Base-by-base conservation (phyloP, 2,797 vertebrate species). In the Coregonus sp. region DNA sequence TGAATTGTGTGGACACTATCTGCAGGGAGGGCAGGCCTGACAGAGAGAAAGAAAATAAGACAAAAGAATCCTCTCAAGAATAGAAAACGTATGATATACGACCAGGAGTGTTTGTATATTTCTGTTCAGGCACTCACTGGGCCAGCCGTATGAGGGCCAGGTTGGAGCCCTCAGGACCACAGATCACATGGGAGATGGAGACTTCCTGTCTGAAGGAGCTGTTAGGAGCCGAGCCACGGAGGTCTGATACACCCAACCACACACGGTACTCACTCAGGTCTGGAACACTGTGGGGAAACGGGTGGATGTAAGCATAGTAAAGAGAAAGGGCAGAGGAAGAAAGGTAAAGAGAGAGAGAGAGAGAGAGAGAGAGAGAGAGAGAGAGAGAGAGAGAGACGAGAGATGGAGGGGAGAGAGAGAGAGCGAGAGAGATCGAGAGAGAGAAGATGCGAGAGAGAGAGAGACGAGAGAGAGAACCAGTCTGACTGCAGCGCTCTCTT, bases 231-330 rank as follows among this genome's bases (percentile, higher is more conserved):
- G 89, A 95, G 82, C 94, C 95, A 75, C 93, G 94, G 75, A 98
- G 94, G 88, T 97, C 96, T 67, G 97, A 94, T 54, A 97, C 93
- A 70, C 97, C 98, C 76, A 99, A 94, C 96, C 95, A 97, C 73
- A 96, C 97, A 86, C 94, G 96, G 89, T 98, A 99, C 82, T 98
- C 96, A 74, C 94, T 97, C 85, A 99, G 88, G 82, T 98, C 96
- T 77, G 95, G 97, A 86, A 97, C 94, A 77, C 98, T 98, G 92
- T 18, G 78, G 63, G 81, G 52, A 29, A 12, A 61, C n/a, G 7
- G 2, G 29, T 54, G 25, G 7, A 70, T 65, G 50, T 40, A 66
- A 70, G 40, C 63, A 67, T 40, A 76, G 2, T 6, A 50, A 0
- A 59, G 20, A 73, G 16, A 18, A 20, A 15, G 70, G 70, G 12